Base-by-base conservation (phyloP, 1,140 invertebrate species). In the Drosophila quadrilineata region DNA sequence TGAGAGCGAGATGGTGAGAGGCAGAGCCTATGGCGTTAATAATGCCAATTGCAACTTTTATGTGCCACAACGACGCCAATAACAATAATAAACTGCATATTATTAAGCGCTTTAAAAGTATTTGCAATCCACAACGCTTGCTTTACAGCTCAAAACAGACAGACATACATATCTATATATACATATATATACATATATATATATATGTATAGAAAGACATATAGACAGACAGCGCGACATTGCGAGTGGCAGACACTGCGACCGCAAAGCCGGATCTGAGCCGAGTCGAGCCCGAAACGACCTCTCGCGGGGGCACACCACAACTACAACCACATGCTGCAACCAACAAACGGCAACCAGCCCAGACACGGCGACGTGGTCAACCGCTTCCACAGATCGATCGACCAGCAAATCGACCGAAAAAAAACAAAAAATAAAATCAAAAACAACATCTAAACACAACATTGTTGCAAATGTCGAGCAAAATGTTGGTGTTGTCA, bases 21-120 rank as follows among this genome's bases (percentile, higher is more conserved):
- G 40, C 59, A 33, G 28, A 57, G 79, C 77, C 77, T 68, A 77
- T 82, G 79, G 79, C 77, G 77, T 82, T 85, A 85, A 84, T 82
- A 82, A 82, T 82, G 79, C 77, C 77, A 82, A 82, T 82, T 82
- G 77, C 79, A 73, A 73, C 64, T 77, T 85, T 80, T 84, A 80
- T 80, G 76, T 77, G 69, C 77, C 59, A 57, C 77, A 77, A 63
- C 77, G 63, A 76, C 58, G 59, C 53, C 76, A 84, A 82, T 85
- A 82, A 82, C 77, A 84, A 82, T 82, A 82, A 82, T 84, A 77
- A 65, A 82, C 77, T 82, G 77, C 77, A 82, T 82, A 84, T 82
- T 82, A 82, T 82, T 82, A 82, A 82, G 77, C 69, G 73, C 56
- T 82, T 77, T 85, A 84, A 74, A n/a, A 85, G 63, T 71, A 82